Evolutionary conservation across 2,888 invertebrate species (phyloP).

Genomic region (Notodonta dromedarius): DNA sequence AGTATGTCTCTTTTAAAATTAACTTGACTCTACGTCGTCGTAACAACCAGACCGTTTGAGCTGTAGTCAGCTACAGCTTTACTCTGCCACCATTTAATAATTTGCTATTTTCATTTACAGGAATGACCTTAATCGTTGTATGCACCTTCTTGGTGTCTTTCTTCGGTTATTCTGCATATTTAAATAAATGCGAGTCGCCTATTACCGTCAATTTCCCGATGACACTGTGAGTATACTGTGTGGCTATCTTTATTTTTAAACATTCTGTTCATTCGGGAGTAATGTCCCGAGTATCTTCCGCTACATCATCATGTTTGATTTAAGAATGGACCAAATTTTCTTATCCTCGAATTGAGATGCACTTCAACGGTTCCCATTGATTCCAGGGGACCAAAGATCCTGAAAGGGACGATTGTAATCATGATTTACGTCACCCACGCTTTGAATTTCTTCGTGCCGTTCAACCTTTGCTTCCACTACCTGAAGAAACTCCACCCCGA

Average conservation of each 20-base stretch:
- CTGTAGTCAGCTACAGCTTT: no score
- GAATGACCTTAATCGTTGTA: constrained; percentile 43
- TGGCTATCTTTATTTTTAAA: no score
- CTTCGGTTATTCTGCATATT: constrained; percentile 63
- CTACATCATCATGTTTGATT: no score
- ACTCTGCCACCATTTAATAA: no score
- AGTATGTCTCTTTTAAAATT: no score
- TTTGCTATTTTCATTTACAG: constrained; percentile 46
- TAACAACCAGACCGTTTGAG: no score
- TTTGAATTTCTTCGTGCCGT: constrained; percentile 70
- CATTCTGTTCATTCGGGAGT: no score
- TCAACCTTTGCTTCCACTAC: constrained; percentile 62
- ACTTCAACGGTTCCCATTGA: background rate
- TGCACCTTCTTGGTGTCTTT: constrained; percentile 48
- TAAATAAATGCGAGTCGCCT: constrained; percentile 50
- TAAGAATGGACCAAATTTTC: no score
- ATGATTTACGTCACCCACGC: constrained; percentile 72
- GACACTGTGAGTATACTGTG: constrained; percentile 51
- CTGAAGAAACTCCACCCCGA: constrained; percentile 38
- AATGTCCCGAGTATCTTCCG: no score
- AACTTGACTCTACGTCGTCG: no score
- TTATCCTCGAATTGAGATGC: no score
- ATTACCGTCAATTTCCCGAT: constrained; percentile 72
- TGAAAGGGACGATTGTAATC: constrained; percentile 57
- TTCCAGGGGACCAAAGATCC: constrained; percentile 53